Percentiles rank a stretch among this genome's conserved stretches.
These are phyloP conservation scores for Drosophila neonasuta DNA, from an alignment of 2,888 invertebrate genomes.

Conservation along the genomic window DNA sequence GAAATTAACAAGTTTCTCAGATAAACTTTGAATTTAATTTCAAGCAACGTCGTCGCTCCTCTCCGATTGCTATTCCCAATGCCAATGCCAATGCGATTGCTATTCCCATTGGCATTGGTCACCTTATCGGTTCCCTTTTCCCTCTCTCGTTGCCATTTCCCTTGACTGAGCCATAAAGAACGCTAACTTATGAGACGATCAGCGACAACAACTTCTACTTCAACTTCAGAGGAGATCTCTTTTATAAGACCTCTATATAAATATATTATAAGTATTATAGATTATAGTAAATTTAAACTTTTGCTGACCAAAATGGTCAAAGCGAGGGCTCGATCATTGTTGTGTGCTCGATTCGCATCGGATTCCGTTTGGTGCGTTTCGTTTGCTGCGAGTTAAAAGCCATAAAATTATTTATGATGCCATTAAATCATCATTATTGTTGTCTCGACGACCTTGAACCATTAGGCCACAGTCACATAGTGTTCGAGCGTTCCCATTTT, in stretches of 20 bases:
- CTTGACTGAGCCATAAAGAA: constrained; percentile 39
- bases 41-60: constrained; percentile 26
- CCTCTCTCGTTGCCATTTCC: background rate
- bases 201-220: background rate
- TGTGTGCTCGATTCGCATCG: constrained; percentile 16
- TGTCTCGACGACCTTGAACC: constrained; percentile 79
- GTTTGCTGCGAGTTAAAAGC: constrained; percentile 67
- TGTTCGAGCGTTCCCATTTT: constrained; percentile 59
- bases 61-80: background rate
- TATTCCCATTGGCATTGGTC: constrained; percentile 20
- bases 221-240: constrained; percentile 6
- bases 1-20: constrained; percentile 75
- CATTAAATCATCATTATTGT: constrained; percentile 82
- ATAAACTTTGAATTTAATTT: constrained; percentile 79
- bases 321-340: constrained; percentile 19
- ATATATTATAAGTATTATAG: background rate
- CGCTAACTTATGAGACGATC: constrained; percentile 54
- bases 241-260: constrained; percentile 1
- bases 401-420: constrained; percentile 82
- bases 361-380: constrained; percentile 8
- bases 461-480: constrained; percentile 51
- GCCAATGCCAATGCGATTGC: background rate
- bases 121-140: constrained; percentile 11
- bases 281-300: constrained; percentile 21
- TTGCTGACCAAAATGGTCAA: constrained; percentile 7